A percentile compares a stretch with the other conserved stretches of the same genome.
Evolutionary conservation across 2,888 invertebrate genomes (phyloP).

Genomic region (Isotomurus palustris): DNA sequence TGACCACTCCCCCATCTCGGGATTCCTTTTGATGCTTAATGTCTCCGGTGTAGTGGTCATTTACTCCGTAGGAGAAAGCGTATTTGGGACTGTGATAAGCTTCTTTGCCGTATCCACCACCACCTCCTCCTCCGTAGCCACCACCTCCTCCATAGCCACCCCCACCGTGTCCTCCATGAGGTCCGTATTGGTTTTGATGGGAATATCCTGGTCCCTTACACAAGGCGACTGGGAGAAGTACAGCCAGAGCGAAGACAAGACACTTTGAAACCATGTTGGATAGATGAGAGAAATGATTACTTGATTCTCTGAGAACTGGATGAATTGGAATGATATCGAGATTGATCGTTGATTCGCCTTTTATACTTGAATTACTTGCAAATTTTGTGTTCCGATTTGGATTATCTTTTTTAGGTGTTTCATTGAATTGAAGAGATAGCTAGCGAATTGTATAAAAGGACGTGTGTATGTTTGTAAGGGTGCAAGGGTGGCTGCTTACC

Average conservation of each 20-base stretch:
- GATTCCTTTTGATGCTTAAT: slow-evolving; percentile 63
- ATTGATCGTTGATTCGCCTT: background rate
- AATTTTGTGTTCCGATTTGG: no score
- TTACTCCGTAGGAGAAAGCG: slow-evolving; percentile 29
- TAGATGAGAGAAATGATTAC: background rate
- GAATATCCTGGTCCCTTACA: slow-evolving; percentile 32
- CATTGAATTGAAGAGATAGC: no score
- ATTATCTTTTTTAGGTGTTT: no score
- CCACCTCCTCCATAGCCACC: slow-evolving; percentile 17
- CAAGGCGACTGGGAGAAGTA: slow-evolving; percentile 22
- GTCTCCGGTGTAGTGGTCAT: slow-evolving; percentile 42
- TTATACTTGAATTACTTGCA: background rate
- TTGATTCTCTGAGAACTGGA: background rate
- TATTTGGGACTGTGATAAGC: slow-evolving; percentile 33
- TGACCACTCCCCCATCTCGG: slow-evolving; percentile 66
- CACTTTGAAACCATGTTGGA: slow-evolving; percentile 17
- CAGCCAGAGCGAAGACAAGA: slow-evolving; percentile 16
- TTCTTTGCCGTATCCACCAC: slow-evolving; percentile 25
- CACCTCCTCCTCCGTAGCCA: slow-evolving; percentile 17
- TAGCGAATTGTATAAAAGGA: no score
- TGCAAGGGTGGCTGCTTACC: no score
- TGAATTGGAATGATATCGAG: background rate
- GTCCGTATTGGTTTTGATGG: slow-evolving; percentile 34
- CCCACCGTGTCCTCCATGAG: slow-evolving; percentile 25
- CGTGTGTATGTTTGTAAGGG: no score